Percentiles rank a stretch among this genome's conserved stretches.
Conservation (phyloP, 2,888 invertebrate genomes). For the Sminthurides aquaticus region DNA sequence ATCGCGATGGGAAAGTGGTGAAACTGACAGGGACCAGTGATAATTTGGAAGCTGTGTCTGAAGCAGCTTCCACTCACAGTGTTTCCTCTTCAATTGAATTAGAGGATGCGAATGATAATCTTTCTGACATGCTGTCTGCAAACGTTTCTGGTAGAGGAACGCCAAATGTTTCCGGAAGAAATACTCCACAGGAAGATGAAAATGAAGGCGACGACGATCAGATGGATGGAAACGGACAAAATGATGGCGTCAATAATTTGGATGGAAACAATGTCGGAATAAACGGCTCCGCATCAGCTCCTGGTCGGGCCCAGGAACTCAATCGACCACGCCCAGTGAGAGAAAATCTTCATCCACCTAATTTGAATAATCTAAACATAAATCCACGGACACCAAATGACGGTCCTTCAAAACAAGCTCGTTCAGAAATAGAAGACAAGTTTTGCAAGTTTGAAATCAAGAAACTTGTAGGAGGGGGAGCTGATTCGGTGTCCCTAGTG, state of each 20-base stretch:
- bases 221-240: conserved; percentile 18
- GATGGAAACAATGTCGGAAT: conserved; percentile 23
- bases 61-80: conserved; percentile 91
- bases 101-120: conserved; percentile 71
- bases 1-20: conserved; percentile 28
- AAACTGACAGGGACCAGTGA: conserved; percentile 63
- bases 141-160: conserved; percentile 87
- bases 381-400: conserved; percentile 23
- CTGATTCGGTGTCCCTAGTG: conserved; percentile 93
- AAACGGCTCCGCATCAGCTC: conserved; percentile 27
- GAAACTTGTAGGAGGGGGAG: conserved; percentile 63
- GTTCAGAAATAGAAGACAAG: conserved; percentile 94
- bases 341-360: conserved; percentile 37
- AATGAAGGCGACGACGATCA: conserved; percentile 38
- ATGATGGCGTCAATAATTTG: conserved; percentile 19
- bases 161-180: conserved; percentile 91
- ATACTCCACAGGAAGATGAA: conserved; percentile 69
- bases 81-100: conserved; percentile 79
- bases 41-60: conserved; percentile 88
- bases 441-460: conserved; percentile 98
- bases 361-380: conserved; percentile 38
- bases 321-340: background rate
- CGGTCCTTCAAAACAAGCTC: conserved; percentile 55
- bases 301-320: background rate
- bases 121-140: conserved; percentile 95